A percentile compares a stretch with the other conserved stretches of the same genome.
phyloP scores from a whole-genome alignment of 2,797 vertebrate genomes.

The Characodon lateralis region DNA sequence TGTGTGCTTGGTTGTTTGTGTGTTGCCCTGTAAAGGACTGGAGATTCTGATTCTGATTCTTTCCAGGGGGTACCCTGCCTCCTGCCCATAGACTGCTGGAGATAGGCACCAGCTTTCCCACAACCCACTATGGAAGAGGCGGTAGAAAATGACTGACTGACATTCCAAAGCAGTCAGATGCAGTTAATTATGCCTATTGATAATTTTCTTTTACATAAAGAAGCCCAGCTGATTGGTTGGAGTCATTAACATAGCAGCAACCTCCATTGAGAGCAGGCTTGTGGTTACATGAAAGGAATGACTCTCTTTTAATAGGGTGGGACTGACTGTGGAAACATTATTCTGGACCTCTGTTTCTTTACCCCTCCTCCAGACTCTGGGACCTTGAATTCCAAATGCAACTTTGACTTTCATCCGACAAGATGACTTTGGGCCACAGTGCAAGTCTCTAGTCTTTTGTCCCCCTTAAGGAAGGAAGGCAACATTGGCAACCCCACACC shows the following conservation, averaged over 20 bases:
- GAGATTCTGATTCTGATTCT: too few relatives aligned
- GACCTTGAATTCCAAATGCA: not conserved
- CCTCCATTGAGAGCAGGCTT: not conserved
- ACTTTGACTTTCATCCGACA: not conserved
- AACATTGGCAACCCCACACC: not conserved
- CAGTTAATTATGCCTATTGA: not conserved
- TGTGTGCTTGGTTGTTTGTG: too few relatives aligned
- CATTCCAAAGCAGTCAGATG: not conserved
- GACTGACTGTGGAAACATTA: not conserved
- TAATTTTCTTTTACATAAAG: not conserved
- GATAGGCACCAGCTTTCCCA: too few relatives aligned
- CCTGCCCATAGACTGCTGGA: too few relatives aligned
- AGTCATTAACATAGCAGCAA: not conserved
- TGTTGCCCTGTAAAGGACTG: too few relatives aligned
- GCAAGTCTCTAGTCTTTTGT: not conserved
- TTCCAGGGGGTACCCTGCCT: too few relatives aligned
- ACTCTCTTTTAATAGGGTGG: not conserved
- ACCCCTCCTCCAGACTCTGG: not conserved
- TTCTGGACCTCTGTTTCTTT: not conserved
- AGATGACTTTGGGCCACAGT: not conserved
- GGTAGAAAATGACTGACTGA: too few relatives aligned
- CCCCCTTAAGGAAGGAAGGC: not conserved
- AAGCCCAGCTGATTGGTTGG: not conserved
- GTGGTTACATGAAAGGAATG: not conserved
- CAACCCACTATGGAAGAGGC: too few relatives aligned